These are phyloP conservation scores for Sussaba pulchella DNA, from an alignment of 2,888 invertebrate species.

Conservation along the genomic window DNA sequence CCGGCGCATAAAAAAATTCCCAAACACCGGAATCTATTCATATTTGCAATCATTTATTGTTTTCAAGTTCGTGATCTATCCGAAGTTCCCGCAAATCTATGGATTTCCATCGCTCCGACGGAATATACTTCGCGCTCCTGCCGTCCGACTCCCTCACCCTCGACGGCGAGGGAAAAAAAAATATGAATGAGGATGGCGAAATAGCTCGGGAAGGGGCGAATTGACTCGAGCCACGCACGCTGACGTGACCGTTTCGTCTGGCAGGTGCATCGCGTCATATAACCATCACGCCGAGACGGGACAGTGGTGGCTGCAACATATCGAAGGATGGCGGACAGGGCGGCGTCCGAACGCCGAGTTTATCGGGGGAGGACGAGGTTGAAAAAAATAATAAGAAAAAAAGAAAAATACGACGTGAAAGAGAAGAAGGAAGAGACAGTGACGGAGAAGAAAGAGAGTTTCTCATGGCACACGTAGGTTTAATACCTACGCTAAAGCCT, in stretches of 20 bases:
- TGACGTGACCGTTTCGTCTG: slow-evolving; percentile 70
- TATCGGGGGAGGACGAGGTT: slow-evolving; percentile 61
- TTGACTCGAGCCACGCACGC: slow-evolving; percentile 64
- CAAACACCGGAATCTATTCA: no score
- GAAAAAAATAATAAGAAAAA: slow-evolving; percentile 25
- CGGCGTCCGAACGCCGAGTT: slow-evolving; percentile 42
- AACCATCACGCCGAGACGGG: slow-evolving; percentile 66
- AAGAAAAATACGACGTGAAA: slow-evolving; percentile 16
- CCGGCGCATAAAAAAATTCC: no score
- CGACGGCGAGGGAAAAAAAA: slow-evolving; percentile 12
- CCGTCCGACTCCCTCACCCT: slow-evolving; percentile 14
- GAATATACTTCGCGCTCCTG: slow-evolving; percentile 10
- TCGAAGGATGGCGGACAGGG: slow-evolving; percentile 25
- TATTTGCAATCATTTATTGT: no score
- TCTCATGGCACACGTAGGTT: slow-evolving; percentile 52
- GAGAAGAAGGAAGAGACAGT: slow-evolving; percentile 26
- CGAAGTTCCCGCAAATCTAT: no score
- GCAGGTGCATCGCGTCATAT: slow-evolving; percentile 74
- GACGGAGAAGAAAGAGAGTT: slow-evolving; percentile 52
- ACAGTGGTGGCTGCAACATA: slow-evolving; percentile 48
- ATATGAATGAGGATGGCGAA: slow-evolving; percentile 52
- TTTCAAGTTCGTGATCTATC: no score
- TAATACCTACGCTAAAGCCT: slow-evolving; percentile 52
- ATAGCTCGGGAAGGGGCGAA: slow-evolving; percentile 49
- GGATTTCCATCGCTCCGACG: no score